phyloP scores from a whole-genome alignment of 2,888 invertebrate genomes.

The Lamproptera curius region DNA sequence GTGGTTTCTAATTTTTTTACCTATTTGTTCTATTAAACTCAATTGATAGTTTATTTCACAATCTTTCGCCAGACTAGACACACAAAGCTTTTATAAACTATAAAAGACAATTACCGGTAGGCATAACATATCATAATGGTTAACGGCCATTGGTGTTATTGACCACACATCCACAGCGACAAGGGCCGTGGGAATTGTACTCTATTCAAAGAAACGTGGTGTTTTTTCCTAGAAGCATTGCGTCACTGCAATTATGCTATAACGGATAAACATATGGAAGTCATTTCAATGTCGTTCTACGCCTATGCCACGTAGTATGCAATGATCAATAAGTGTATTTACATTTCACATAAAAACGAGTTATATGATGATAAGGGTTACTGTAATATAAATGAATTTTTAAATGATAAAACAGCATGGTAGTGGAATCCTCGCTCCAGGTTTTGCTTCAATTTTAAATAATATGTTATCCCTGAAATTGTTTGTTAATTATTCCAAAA shows the following conservation, averaged over 20 bases:
- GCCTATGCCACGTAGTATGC: not conserved
- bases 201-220: conserved; percentile 26
- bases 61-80: not conserved
- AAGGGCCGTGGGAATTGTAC: conserved; percentile 29
- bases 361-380: too few species aligned
- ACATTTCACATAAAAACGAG: too few species aligned
- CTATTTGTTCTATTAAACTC: not conserved
- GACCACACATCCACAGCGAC: conserved; percentile 13
- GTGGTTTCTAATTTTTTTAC: not conserved
- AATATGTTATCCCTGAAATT: too few species aligned
- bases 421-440: too few species aligned
- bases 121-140: conserved; percentile 1
- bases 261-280: not conserved
- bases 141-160: conserved; percentile 8
- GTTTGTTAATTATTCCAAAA: too few species aligned
- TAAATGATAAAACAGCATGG: too few species aligned
- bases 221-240: conserved; percentile 27
- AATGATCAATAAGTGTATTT: too few species aligned
- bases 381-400: too few species aligned
- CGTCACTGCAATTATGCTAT: conserved; percentile 12
- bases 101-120: not conserved
- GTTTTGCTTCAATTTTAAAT: too few species aligned
- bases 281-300: not conserved
- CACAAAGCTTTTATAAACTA: not conserved
- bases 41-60: not conserved